Base-by-base conservation (phyloP, 2,113 vertebrate species). In the Carollia perspicillata region DNA sequence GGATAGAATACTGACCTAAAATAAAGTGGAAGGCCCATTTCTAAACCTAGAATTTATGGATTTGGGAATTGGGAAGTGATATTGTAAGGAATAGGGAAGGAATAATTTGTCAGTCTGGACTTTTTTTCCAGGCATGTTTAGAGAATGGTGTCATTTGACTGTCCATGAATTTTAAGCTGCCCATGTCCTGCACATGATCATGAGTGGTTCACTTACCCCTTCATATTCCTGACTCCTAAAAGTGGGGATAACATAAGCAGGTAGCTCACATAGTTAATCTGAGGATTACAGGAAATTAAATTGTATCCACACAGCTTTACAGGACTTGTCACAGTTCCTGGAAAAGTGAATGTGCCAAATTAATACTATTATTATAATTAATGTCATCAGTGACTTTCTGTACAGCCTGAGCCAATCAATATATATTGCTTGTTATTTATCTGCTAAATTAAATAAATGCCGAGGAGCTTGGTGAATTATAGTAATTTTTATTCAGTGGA, bases 391-490 rank as follows among this genome's bases (percentile, higher is more conserved):
- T 63, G 69, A 55, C 22, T 88, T 40, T 72, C 28, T 47, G 26
- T 65, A 9, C 26, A 79, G 28, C 81, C 35, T 40, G 6, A n/a
- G 23, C 77, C 30, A 37, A 9, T 33, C 35, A 37, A 7, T 33
- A 16, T 12, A 28, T 2, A n/a, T 28, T 42, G 35, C 30, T 75
- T 1, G 13, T 80, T 84, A 75, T 88, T 93, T 84, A 93, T 44
- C 35, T 95, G 55, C 40, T 94, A 49, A 60, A 10, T 94, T 83
- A 65, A 78, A 51, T 87, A 92, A 86, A 42, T 87, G 9, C 80
- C 49, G 14, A 55, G 13, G 47, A 49, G 53, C 9, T 42, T 55
- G 77, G 33, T 89, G 18, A 80, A 44, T 65, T 26, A 13, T 20
- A 78, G 22, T 28, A 66, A 40, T n/a, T 69, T 49, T 35, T 85